Evolutionary conservation across 2,888 invertebrate species (phyloP).

Genomic region (Eristalis tenax): DNA sequence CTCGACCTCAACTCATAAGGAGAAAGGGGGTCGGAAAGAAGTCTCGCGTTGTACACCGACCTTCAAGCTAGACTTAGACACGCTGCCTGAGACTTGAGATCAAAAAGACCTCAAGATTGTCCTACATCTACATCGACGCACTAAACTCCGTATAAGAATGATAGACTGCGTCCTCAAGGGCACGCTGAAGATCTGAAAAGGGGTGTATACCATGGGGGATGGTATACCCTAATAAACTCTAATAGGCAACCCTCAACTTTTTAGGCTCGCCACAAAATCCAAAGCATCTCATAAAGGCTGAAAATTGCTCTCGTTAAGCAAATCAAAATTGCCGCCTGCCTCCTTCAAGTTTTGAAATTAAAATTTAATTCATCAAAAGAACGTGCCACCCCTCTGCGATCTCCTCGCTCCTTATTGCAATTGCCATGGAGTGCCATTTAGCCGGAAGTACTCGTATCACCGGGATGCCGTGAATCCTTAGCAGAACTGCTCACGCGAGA

Average conservation of each 20-base stretch:
- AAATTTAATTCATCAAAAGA: neutral
- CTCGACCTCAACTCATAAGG: no score
- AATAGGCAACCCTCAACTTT: neutral
- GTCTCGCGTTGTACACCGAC: no score
- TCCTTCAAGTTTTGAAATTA: neutral
- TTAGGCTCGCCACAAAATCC: neutral
- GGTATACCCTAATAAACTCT: neutral
- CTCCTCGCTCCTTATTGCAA: neutral
- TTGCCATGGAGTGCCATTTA: neutral
- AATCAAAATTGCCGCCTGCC: neutral
- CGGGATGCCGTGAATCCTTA: conserved; percentile 10
- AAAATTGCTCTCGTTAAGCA: neutral
- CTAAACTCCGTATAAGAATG: neutral
- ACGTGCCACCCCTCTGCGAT: neutral
- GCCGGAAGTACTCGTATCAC: neutral
- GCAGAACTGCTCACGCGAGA: conserved; percentile 18
- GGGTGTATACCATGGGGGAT: no score
- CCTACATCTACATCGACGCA: neutral
- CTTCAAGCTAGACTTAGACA: no score
- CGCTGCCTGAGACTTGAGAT: no score
- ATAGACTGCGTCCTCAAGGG: no score
- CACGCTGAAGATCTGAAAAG: no score
- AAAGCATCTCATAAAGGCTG: neutral
- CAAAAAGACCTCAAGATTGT: no score
- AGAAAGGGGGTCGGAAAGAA: no score